A percentile compares a stretch with the other conserved stretches of the same genome.
Evolutionary conservation across 2,113 vertebrate species (phyloP).

Genomic region (Dinomys branickii): DNA sequence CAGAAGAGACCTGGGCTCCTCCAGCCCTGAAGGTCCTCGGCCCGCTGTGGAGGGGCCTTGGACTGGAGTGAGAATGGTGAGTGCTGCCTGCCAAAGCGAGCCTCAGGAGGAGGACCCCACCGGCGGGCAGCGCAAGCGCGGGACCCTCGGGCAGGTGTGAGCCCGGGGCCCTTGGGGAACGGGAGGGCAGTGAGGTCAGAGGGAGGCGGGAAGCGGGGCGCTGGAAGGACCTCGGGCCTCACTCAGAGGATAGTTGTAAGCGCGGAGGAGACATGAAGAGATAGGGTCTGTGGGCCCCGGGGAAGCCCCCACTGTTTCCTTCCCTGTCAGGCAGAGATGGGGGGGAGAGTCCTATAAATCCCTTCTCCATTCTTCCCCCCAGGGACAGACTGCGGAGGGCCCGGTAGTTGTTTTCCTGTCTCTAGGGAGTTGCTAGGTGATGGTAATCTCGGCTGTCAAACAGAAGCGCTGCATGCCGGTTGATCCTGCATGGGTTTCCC

Average conservation of each 20-base stretch:
- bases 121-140: neutral
- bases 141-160: constrained; percentile 13
- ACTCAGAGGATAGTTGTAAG: neutral
- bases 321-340: neutral
- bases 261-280: neutral
- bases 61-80: neutral
- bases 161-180: neutral
- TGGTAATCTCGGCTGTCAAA: neutral
- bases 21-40: fast-evolving
- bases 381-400: neutral
- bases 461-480: neutral
- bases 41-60: neutral
- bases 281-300: neutral
- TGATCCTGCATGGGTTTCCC: neutral
- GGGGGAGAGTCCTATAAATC: neutral
- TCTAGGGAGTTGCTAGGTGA: neutral
- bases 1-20: neutral
- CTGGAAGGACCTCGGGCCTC: neutral
- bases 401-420: neutral
- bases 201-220: neutral
- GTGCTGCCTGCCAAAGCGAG: neutral
- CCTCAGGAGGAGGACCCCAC: neutral
- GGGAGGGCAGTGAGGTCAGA: neutral
- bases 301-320: neutral
- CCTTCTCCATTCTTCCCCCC: neutral